Percentiles rank a stretch among this genome's conserved stretches.
These are phyloP conservation scores for Bradysia coprophila DNA, from an alignment of 1,140 invertebrate species.

Conservation along the genomic window DNA sequence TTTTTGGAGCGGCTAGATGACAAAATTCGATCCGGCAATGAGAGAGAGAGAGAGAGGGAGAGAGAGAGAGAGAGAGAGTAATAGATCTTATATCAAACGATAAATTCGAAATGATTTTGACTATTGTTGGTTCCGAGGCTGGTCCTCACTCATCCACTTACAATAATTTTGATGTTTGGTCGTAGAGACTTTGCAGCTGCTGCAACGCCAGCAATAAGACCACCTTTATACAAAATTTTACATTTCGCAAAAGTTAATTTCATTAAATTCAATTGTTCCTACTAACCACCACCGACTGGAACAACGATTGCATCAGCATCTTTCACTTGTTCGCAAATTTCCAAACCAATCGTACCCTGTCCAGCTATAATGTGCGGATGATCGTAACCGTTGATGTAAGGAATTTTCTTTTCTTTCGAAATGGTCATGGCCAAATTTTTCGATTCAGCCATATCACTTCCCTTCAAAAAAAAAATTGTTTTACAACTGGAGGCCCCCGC, in stretches of 20 bases:
- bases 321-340: slow-evolving; percentile 71
- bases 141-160: slow-evolving; percentile 31
- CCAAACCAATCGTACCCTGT: slow-evolving; percentile 80
- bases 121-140: too few relatives aligned
- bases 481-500: background rate
- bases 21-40: background rate
- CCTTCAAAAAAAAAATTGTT: slow-evolving; percentile 15
- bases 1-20: background rate
- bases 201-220: slow-evolving; percentile 72
- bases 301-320: slow-evolving; percentile 45
- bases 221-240: slow-evolving; percentile 58
- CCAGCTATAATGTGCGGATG: slow-evolving; percentile 87
- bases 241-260: background rate
- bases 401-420: slow-evolving; percentile 43
- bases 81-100: too few relatives aligned
- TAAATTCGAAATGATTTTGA: too few relatives aligned
- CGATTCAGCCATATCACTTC: slow-evolving; percentile 70
- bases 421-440: slow-evolving; percentile 58
- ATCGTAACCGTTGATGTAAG: slow-evolving; percentile 53
- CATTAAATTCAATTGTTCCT: background rate
- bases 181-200: slow-evolving; percentile 70
- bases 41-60: too few relatives aligned
- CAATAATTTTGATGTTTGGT: slow-evolving; percentile 55
- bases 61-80: too few relatives aligned
- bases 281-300: background rate